These are phyloP conservation scores for Pterocles gutturalis DNA, from an alignment of 2,113 vertebrate species.

Conservation along the genomic window DNA sequence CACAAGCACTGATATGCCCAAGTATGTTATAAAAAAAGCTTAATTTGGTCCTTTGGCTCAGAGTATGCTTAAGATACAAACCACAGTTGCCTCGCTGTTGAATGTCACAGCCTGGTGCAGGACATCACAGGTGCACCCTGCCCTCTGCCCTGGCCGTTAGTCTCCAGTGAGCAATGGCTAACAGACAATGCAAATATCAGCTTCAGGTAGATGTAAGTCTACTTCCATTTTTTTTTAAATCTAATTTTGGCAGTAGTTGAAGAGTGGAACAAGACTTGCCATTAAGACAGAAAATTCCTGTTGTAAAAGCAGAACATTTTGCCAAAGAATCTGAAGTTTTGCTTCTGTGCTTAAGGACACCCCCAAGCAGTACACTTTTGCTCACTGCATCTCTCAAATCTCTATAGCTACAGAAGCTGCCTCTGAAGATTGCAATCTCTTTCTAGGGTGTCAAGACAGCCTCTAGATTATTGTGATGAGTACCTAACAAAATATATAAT, in stretches of 20 bases:
- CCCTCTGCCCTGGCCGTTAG: background rate
- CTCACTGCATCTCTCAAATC: background rate
- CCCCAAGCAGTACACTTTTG: background rate
- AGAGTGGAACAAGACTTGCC: background rate
- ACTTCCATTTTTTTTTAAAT: background rate
- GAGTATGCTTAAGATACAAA: background rate
- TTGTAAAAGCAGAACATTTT: background rate
- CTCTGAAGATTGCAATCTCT: background rate
- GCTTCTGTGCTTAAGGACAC: background rate
- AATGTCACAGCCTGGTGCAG: background rate
- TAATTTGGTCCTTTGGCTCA: background rate
- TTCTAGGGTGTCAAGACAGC: background rate
- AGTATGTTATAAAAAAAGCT: rapidly evolving
- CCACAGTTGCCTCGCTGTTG: background rate
- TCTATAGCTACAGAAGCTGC: background rate
- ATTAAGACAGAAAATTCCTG: background rate
- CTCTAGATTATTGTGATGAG: background rate
- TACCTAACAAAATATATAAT: background rate
- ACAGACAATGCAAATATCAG: background rate
- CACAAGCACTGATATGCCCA: background rate
- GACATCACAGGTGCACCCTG: background rate
- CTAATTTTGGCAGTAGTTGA: background rate
- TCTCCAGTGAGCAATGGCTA: background rate
- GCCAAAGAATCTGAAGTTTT: background rate
- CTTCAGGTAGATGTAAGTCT: background rate